These are phyloP conservation scores for Eupithecia pulchellata DNA, from an alignment of 2,888 invertebrate genomes.

Conservation along the genomic window DNA sequence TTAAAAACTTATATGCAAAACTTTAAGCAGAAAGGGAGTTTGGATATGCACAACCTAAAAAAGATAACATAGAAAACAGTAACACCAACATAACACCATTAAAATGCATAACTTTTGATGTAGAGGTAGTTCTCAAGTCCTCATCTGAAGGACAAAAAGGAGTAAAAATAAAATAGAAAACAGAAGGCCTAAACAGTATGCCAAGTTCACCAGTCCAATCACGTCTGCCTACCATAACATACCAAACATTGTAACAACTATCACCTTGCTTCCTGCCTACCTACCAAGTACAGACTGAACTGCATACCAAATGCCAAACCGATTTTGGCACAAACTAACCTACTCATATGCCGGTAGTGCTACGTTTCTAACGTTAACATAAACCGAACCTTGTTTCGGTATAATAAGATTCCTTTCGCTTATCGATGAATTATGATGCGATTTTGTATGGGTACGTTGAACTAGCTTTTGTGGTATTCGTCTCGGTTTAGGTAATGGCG, in stretches of 20 bases:
- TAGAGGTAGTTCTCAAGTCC: too few relatives aligned
- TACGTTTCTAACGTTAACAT: slow-evolving; percentile 42
- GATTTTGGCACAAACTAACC: slow-evolving; percentile 50
- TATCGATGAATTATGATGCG: slow-evolving; percentile 48
- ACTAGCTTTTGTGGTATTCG: slow-evolving; percentile 58
- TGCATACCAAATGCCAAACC: slow-evolving; percentile 49
- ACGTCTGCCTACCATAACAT: slow-evolving; percentile 46
- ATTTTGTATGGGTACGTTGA: slow-evolving; percentile 66
- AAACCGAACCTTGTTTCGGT: slow-evolving; percentile 27
- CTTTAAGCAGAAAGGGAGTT: neutral
- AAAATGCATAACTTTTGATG: too few relatives aligned
- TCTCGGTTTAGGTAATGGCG: slow-evolving; percentile 31
- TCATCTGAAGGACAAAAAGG: too few relatives aligned
- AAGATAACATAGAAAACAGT: slow-evolving; percentile 1
- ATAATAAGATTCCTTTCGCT: slow-evolving; percentile 1
- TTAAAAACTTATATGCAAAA: neutral
- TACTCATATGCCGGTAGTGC: slow-evolving; percentile 47
- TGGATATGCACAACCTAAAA: neutral
- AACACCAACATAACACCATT: too few relatives aligned
- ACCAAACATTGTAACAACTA: slow-evolving; percentile 46
- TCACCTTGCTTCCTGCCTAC: slow-evolving; percentile 50
- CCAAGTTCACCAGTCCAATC: slow-evolving; percentile 22
- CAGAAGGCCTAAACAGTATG: neutral
- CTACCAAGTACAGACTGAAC: slow-evolving; percentile 39
- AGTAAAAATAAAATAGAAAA: neutral